Percentiles rank a stretch among this genome's conserved stretches.
phyloP scores from a whole-genome alignment of 2,888 invertebrate genomes.

The Oscheius sp. region DNA sequence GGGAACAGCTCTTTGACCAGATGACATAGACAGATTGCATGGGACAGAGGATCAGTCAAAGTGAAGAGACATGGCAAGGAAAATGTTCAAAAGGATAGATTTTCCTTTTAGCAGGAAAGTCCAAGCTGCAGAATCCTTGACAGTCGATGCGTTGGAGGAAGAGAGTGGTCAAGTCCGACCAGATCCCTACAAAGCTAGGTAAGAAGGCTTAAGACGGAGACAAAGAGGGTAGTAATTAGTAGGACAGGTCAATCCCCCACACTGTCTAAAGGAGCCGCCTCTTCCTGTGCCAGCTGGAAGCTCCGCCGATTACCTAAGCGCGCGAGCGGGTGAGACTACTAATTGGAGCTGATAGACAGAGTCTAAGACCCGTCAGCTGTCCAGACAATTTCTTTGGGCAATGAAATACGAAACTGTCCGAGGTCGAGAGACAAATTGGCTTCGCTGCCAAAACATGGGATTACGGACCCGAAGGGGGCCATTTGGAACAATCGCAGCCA shows the following conservation, averaged over 20 bases:
- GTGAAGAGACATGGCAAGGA: no score
- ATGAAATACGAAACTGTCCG: slow-evolving; percentile 32
- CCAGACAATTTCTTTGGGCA: slow-evolving; percentile 5
- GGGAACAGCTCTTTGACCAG: no score
- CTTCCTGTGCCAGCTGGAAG: slow-evolving; percentile 25
- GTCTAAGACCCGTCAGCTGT: neutral
- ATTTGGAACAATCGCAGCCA: slow-evolving; percentile 5
- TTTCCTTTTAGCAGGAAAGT: no score
- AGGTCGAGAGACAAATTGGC: no score
- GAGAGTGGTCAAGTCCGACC: no score
- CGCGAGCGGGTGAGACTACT: neutral
- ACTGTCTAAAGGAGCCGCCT: neutral
- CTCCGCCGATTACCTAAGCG: slow-evolving; percentile 18
- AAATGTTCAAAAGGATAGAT: no score
- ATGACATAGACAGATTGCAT: no score
- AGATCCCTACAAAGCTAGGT: neutral
- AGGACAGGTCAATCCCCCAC: slow-evolving; percentile 20
- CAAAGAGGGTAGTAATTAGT: slow-evolving; percentile 25
- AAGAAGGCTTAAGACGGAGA: neutral
- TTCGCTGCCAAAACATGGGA: neutral
- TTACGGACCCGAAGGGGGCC: slow-evolving; percentile 1
- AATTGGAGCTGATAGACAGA: neutral
- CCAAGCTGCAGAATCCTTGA: no score
- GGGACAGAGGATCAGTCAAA: no score
- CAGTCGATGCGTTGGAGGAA: no score